phyloP scores from a whole-genome alignment of 2,888 invertebrate genomes.

The Spicauda simplicius region DNA sequence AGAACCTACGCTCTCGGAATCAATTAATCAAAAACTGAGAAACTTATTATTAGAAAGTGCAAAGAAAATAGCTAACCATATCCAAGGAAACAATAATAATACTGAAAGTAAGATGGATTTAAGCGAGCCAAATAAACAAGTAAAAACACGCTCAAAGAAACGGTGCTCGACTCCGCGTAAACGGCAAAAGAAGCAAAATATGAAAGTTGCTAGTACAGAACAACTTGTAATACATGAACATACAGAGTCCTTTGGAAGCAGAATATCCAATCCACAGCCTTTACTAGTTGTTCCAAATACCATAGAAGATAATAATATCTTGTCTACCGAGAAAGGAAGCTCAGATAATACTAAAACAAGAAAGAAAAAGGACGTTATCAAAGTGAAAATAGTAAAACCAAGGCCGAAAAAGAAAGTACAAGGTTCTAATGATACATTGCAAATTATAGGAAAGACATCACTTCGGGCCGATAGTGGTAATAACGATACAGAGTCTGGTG shows the following conservation, averaged over 20 bases:
- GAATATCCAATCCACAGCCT: slow-evolving; percentile 65
- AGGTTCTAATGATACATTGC: slow-evolving; percentile 27
- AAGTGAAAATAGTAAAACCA: slow-evolving; percentile 73
- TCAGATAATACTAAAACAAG: slow-evolving; percentile 48
- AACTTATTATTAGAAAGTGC: slow-evolving; percentile 70
- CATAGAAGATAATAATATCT: slow-evolving; percentile 39
- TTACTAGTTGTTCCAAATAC: slow-evolving; percentile 48
- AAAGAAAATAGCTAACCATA: slow-evolving; percentile 54
- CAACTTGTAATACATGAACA: slow-evolving; percentile 64
- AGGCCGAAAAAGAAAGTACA: slow-evolving; percentile 48
- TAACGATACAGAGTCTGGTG: slow-evolving; percentile 58
- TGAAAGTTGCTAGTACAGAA: slow-evolving; percentile 42
- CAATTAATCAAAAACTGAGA: slow-evolving; percentile 61
- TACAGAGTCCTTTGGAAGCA: slow-evolving; percentile 59
- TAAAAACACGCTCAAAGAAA: slow-evolving; percentile 48
- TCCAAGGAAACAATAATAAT: slow-evolving; percentile 40
- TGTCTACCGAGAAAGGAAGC: slow-evolving; percentile 16
- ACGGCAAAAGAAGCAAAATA: slow-evolving; percentile 37
- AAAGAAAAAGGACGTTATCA: slow-evolving; percentile 70
- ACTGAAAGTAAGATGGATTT: slow-evolving; percentile 43
- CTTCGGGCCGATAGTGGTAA: slow-evolving; percentile 62
- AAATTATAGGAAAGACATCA: slow-evolving; percentile 41
- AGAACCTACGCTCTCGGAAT: slow-evolving; percentile 58
- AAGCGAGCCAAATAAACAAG: slow-evolving; percentile 37
- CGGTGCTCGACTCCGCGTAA: slow-evolving; percentile 49